Evolutionary conservation across 2,797 vertebrate species (phyloP), one percentile per base, ranked within the genome.

Genomic region (Meriones psammophilus): DNA sequence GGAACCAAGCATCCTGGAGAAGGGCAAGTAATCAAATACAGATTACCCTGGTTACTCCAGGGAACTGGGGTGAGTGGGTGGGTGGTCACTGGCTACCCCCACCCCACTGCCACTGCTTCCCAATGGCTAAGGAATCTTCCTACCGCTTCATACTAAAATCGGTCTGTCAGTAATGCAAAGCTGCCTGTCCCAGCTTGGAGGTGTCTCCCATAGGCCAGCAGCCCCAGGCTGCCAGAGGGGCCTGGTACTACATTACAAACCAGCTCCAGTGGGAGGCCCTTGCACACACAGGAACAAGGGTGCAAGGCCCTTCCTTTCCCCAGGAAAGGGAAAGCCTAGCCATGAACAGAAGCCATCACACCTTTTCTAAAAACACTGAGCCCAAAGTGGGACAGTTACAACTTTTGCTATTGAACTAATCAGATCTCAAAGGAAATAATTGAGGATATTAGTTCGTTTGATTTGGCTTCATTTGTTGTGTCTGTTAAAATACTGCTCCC

Each of bases 371-470:
- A 88, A 95, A 84, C 80, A 94, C 54, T 33, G 73, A 76, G 56
- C 94, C 74, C 80, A 46, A 85, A 94, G 92, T n/a, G 28, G 24
- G 36, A 33, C 50, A 36, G 78, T 91, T 54, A 50, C 88, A 94
- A 71, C 90, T 83, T 88, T 39, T 86, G 91, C 97, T 98, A 93
- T 96, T 97, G 68, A 94, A 97, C 97, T 94, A 96, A 90, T 96
- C 94, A 97, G 97, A 62, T 80, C 96, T 93, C 97, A 97, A 96
- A 96, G 89, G 17, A 97, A 93, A 97, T 93, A 95, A 77, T 64
- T 60, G 96, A 98, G 93, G 96, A 97, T 95, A 95, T 97, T 94
- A 94, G 96, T 97, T 97, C 58, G 87, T 88, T 85, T 95, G 95
- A 97, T 96, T 96, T 96, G 94, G 97, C 93, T 96, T 66, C 95